Evolutionary conservation across 2,797 vertebrate genomes (phyloP), one percentile per base, ranked within the genome.

Genomic region (Rhodeus uyekii): DNA sequence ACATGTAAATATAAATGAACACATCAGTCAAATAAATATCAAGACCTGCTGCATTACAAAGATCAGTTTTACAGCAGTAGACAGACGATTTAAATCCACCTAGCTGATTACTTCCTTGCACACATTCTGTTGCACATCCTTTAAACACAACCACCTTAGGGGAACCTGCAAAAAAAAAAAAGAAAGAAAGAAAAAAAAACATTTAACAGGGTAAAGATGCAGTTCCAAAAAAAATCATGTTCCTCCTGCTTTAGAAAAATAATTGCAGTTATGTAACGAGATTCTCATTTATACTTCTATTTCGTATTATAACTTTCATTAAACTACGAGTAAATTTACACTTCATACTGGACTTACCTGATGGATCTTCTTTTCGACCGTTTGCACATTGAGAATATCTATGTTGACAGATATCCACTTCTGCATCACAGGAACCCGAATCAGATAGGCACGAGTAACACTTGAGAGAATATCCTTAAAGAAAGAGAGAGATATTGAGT

Each of bases 391-490:
- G 13, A 9, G 22, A 67, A 38, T 4, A 63, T 63, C 44, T 29
- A 34, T 0, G 2, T 5, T 18, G 46, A 72, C 69, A 72, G 0
- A 10, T 34, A 0, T 13, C 19, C 13, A 16, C 22, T 63, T 63
- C 19, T 36, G 16, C 32, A 4, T 63, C 19, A 74, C 72, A 74
- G 36, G 13, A 18, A 74, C 13, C 7, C 4, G 0, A 16, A 76
- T 60, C 13, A 29, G 16, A 3, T 12, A 14, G 2, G 58, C 74
- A 76, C 4, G 14, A 8, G 16, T 76, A 63, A 44, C 74, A 76
- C 13, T 1, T 63, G 8, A 76, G 74, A 19, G 74, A 61, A 39
- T 63, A 5, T 46, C 74, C 74, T 76, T 61, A 63, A 63, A 34
- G 29, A 63, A 29, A 58, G 10, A 13, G n/a, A n/a, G n/a, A n/a